Evolutionary conservation across 2,797 vertebrate genomes (phyloP).

Genomic region (Miichthys miiuy): DNA sequence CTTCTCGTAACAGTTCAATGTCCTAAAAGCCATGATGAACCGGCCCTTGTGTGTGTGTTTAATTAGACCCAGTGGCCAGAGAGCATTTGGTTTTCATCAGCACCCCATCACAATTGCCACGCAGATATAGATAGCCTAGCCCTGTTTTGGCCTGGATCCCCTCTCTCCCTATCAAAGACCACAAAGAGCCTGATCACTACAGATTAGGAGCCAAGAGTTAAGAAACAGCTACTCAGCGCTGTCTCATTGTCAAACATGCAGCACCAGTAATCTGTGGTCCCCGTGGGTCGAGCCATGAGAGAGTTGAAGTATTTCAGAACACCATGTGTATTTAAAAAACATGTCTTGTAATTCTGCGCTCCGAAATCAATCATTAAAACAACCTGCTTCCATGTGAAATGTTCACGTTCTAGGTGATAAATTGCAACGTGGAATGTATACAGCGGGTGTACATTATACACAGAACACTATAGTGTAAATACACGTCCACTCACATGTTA

Average conservation of each 20-base stretch:
- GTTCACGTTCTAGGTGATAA: conserved; percentile 66
- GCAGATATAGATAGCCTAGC: conserved; percentile 68
- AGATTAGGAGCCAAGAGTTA: conserved; percentile 77
- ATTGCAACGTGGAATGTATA: conserved; percentile 76
- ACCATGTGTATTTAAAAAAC: conserved; percentile 73
- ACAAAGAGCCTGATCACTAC: conserved; percentile 73
- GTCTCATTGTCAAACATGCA: conserved; percentile 57
- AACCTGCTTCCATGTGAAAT: conserved; percentile 70
- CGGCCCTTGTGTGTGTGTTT: conserved; percentile 66
- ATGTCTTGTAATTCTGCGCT: conserved; percentile 67
- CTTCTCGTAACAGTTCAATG: conserved; percentile 80
- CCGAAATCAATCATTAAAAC: conserved; percentile 75
- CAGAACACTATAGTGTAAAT: conserved; percentile 75
- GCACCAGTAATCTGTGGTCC: conserved; percentile 63
- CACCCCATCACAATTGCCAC: conserved; percentile 70
- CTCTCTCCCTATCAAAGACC: conserved; percentile 66
- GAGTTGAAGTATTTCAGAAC: conserved; percentile 66
- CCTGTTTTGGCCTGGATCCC: conserved; percentile 60
- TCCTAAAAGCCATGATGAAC: conserved; percentile 71
- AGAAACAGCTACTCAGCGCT: conserved; percentile 66
- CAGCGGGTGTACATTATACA: conserved; percentile 71
- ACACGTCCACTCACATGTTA: conserved; percentile 70
- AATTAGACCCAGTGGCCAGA: conserved; percentile 83
- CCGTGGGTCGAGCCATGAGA: conserved; percentile 51
- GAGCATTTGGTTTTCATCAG: conserved; percentile 87